Evolutionary conservation across 2,113 vertebrate genomes (phyloP), one percentile per base, ranked within the genome.

Genomic region (Burhinus bistriatus): DNA sequence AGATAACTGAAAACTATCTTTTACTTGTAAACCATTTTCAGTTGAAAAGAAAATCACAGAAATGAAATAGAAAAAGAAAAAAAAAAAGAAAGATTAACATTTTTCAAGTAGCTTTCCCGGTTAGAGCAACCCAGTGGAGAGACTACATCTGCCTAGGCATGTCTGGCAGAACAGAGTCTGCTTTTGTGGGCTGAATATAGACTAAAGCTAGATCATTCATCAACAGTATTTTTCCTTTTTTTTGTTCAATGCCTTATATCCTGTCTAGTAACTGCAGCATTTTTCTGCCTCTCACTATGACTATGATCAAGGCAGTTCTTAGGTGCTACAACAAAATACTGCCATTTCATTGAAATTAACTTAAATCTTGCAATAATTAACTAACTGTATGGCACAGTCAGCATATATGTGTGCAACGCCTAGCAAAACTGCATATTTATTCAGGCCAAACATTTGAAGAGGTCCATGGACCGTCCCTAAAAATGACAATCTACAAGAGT

Each of bases 11-110:
- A 93, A 84, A 40, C 25, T 9, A 51, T 7, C 42, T 54, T 92
- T 71, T 45, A 85, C 19, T 71, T 76, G 44, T 22, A 91, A 89
- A 79, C 13, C 5, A 51, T 55, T 85, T 90, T 40, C 71, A 86
- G 40, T 9, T 66, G 45, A 91, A 77, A 57, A 45, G 15, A 22
- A 84, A 93, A 73, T 34, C 9, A 47, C 16, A 36, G 29, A 72
- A 87, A 21, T 45, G 18, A 45, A 86, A 82, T 78, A 81, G 7
- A 58, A 58, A 54, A 84, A 68, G 40, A 23, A 57, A 3, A 75
- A 42, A 42, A 0, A 78, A 34, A 38, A n/a, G n/a, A n/a, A 0
- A 36, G 5, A 80, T 51, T 19, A 64, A 30, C 9, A 44, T 55
- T 80, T 73, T 87, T 59, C 45, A 73, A 62, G 51, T 40, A 83